These are phyloP conservation scores for Hyposoter didymator DNA, from an alignment of 2,888 invertebrate species.

Conservation along the genomic window DNA sequence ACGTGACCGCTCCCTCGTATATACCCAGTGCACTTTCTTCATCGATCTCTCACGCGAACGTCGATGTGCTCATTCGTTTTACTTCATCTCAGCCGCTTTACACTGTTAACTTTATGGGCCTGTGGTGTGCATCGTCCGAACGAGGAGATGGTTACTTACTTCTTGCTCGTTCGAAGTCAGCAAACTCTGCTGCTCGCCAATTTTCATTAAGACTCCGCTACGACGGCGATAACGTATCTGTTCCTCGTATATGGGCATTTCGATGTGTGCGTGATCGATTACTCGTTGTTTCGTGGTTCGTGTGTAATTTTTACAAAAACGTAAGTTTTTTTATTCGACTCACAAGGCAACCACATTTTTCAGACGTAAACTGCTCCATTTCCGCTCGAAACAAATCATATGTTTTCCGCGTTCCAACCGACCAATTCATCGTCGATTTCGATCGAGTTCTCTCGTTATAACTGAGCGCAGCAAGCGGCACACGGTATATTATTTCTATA, in stretches of 20 bases:
- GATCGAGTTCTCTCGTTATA: slow-evolving; percentile 31
- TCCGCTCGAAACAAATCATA: not conserved
- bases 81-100: slow-evolving; percentile 54
- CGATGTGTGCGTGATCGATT: not conserved
- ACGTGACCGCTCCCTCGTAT: slow-evolving; percentile 11
- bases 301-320: not conserved
- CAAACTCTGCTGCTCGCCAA: slow-evolving; percentile 51
- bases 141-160: slow-evolving; percentile 54
- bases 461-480: slow-evolving; percentile 1
- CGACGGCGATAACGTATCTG: slow-evolving; percentile 15
- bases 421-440: slow-evolving; percentile 25
- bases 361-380: not conserved
- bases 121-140: slow-evolving; percentile 7
- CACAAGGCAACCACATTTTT: not conserved
- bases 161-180: slow-evolving; percentile 31
- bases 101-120: slow-evolving; percentile 59
- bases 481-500: slow-evolving; percentile 31
- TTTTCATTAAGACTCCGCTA: slow-evolving; percentile 63
- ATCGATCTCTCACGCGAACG: slow-evolving; percentile 47
- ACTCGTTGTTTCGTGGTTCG: not conserved
- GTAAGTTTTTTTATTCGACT: not conserved
- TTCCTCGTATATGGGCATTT: not conserved
- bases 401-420: slow-evolving; percentile 43
- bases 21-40: slow-evolving; percentile 49
- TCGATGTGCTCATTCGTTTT: slow-evolving; percentile 37